phyloP scores from a whole-genome alignment of 2,888 invertebrate genomes.

The Venustoraphidia nigricollis region DNA sequence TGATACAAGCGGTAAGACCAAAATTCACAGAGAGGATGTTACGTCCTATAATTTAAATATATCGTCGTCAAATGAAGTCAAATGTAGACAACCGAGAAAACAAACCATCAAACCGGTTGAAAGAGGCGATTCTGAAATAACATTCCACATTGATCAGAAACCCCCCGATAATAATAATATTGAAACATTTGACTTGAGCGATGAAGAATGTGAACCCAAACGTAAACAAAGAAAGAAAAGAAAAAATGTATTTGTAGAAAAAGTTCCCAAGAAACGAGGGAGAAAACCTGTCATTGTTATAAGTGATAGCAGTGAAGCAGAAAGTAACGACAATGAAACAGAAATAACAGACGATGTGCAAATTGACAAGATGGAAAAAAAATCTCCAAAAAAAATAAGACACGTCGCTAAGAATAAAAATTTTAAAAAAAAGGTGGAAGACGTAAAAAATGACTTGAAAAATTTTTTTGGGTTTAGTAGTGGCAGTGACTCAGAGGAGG shows the following conservation, averaged over 20 bases:
- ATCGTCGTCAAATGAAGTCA: no score
- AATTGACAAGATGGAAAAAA: background rate
- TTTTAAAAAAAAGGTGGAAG: background rate
- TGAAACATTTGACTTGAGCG: slow-evolving; percentile 2
- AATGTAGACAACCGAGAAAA: slow-evolving; percentile 22
- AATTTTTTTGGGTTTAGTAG: background rate
- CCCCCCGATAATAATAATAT: slow-evolving; percentile 2
- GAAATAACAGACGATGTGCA: background rate
- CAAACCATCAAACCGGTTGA: slow-evolving; percentile 26
- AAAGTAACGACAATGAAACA: background rate
- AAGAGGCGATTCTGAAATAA: slow-evolving; percentile 23
- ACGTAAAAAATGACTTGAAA: background rate
- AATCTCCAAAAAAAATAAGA: background rate
- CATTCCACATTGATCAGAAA: slow-evolving; percentile 12
- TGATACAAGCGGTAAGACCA: no score
- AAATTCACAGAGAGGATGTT: no score
- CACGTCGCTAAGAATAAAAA: background rate
- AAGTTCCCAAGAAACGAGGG: slow-evolving; percentile 1
- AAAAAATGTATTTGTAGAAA: no score
- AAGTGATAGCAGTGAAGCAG: background rate
- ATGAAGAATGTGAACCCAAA: slow-evolving; percentile 2
- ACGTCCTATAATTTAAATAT: no score
- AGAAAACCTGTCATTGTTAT: background rate
- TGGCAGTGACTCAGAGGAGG: background rate
- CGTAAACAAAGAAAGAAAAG: background rate